A percentile compares a stretch with the other conserved stretches of the same genome.
phyloP scores from a whole-genome alignment of 2,888 invertebrate species.

The Mythimna vitellina region DNA sequence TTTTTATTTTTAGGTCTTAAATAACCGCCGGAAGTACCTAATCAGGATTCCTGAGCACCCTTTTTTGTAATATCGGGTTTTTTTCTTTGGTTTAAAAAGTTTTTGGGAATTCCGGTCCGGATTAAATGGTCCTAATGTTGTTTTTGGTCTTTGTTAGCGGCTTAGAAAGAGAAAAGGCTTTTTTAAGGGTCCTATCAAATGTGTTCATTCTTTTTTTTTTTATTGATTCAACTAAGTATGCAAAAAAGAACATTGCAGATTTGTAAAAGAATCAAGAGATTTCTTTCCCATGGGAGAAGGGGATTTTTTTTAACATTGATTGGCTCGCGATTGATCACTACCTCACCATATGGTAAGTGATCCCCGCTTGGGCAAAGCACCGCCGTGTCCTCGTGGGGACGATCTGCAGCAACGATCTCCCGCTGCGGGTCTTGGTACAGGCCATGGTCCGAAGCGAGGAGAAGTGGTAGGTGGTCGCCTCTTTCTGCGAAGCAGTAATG shows the following conservation, averaged over 20 bases:
- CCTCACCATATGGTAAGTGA: too few relatives aligned
- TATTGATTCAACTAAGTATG: neutral
- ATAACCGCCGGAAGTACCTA: slow-evolving; percentile 86
- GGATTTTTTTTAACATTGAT: too few relatives aligned
- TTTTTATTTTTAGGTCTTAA: slow-evolving; percentile 82
- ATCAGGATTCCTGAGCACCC: slow-evolving; percentile 83
- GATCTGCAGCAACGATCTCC: too few relatives aligned
- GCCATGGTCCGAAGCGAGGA: too few relatives aligned
- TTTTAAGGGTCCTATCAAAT: slow-evolving; percentile 5
- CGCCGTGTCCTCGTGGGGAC: too few relatives aligned
- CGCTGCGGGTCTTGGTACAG: too few relatives aligned
- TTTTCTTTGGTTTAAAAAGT: slow-evolving; percentile 30
- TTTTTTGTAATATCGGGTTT: slow-evolving; percentile 77
- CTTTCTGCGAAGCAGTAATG: too few relatives aligned
- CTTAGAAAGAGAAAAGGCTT: slow-evolving; percentile 34
- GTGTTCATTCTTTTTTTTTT: neutral
- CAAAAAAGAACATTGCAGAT: neutral
- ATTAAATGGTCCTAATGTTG: slow-evolving; percentile 33
- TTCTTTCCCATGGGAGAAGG: neutral
- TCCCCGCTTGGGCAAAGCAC: too few relatives aligned
- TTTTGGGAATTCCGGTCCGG: slow-evolving; percentile 52
- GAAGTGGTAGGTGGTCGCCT: too few relatives aligned
- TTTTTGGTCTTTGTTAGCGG: slow-evolving; percentile 28
- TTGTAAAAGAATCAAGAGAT: neutral
- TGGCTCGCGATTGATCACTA: too few relatives aligned